Conservation (phyloP, 2,888 invertebrate species). For the Eledona agricola region DNA sequence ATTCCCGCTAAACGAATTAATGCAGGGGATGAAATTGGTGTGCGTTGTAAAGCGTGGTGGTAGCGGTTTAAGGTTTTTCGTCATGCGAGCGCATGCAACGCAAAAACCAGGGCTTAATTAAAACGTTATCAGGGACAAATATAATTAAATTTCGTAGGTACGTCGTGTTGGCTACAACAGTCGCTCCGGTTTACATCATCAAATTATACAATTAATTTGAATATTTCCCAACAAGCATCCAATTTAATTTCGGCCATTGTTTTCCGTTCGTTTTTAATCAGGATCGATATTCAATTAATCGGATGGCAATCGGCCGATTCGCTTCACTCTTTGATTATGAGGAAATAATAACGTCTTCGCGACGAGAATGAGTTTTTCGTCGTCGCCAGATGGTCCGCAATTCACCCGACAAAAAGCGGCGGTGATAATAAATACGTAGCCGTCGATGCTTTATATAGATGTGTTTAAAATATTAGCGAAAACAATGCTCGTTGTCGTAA, state of each 20-base stretch:
- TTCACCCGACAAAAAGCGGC: constrained; percentile 28
- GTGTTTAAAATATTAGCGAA: constrained; percentile 56
- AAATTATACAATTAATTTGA: constrained; percentile 36
- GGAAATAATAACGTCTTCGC: too few relatives aligned
- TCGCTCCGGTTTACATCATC: constrained; percentile 31
- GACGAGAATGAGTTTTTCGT: too few relatives aligned
- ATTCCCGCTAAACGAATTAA: too few relatives aligned
- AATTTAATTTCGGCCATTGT: constrained; percentile 25
- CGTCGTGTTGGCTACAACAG: constrained; percentile 30
- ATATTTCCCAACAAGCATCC: constrained; percentile 30
- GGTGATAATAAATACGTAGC: constrained; percentile 21
- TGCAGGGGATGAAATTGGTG: too few relatives aligned
- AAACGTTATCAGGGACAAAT: constrained; percentile 41
- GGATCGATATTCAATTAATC: constrained; percentile 30
- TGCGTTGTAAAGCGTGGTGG: too few relatives aligned
- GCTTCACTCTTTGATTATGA: too few relatives aligned
- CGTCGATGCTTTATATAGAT: constrained; percentile 48
- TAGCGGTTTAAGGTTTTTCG: too few relatives aligned
- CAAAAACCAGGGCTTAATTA: constrained; percentile 43
- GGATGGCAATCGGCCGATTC: too few relatives aligned
- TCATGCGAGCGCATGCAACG: constrained; percentile 9
- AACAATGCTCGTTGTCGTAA: constrained; percentile 56
- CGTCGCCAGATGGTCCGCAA: constrained; percentile 15
- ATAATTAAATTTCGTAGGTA: constrained; percentile 40
- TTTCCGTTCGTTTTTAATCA: constrained; percentile 29